Conservation (phyloP, 2,888 invertebrate genomes). For the Allacma fusca region DNA sequence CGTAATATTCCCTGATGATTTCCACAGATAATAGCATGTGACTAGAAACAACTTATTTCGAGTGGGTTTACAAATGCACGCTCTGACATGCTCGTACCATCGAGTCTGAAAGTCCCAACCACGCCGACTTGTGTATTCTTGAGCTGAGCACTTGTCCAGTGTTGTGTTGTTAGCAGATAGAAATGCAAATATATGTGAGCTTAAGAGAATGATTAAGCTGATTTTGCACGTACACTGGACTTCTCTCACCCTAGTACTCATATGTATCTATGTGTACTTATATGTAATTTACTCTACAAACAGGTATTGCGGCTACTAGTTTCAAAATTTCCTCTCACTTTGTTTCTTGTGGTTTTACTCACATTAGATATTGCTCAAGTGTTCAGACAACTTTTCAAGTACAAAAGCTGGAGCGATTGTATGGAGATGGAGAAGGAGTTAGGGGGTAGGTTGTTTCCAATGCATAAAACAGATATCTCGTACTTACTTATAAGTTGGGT, state of each 20-base stretch:
- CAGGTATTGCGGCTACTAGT: constrained; percentile 1
- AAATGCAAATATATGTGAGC: constrained; percentile 38
- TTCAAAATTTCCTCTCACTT: background rate
- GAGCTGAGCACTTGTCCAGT: background rate
- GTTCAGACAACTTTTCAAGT: too few relatives aligned
- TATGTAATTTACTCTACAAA: too few relatives aligned
- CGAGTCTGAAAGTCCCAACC: background rate
- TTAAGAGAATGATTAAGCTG: constrained; percentile 45
- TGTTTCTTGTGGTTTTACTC: background rate
- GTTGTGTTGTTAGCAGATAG: background rate
- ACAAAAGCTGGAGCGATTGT: too few relatives aligned
- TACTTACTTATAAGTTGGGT: background rate
- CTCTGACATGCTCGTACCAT: background rate
- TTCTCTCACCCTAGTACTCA: background rate
- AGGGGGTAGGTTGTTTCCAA: too few relatives aligned
- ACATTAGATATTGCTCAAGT: too few relatives aligned
- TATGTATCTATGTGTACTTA: too few relatives aligned
- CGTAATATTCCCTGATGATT: background rate
- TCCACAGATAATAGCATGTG: background rate
- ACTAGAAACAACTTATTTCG: background rate
- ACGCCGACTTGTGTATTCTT: background rate
- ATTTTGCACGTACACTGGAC: constrained; percentile 51
- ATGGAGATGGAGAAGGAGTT: too few relatives aligned
- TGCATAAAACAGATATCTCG: too few relatives aligned
- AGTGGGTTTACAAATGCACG: background rate